These are phyloP conservation scores for Drosophila pseudoananassae DNA, from an alignment of 1,140 invertebrate genomes.

Conservation along the genomic window DNA sequence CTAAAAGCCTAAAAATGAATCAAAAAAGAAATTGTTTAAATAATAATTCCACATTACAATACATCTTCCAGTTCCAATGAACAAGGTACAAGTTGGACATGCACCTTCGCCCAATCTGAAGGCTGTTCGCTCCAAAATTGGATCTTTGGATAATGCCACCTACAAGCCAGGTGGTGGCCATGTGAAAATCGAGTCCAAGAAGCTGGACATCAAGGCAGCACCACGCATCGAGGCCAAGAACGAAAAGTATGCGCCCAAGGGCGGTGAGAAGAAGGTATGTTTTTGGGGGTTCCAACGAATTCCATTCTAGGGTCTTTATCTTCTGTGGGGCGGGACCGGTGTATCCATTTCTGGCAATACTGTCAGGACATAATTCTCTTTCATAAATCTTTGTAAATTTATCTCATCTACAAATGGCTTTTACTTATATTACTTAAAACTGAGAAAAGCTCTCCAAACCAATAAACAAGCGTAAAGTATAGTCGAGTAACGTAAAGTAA, in stretches of 20 bases:
- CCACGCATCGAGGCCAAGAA: conserved; percentile 96
- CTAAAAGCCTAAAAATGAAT: too few species aligned
- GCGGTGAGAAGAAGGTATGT: conserved; percentile 95
- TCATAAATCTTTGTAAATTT: conserved; percentile 49
- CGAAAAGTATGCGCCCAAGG: conserved; percentile 93
- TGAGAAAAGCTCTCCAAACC: conserved; percentile 23
- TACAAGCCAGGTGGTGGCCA: conserved; percentile 97
- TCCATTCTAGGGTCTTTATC: background rate
- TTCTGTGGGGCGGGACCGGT: conserved; percentile 8
- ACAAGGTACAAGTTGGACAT: conserved; percentile 95
- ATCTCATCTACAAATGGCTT: conserved; percentile 58
- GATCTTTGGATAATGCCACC: conserved; percentile 95
- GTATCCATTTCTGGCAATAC: conserved; percentile 11
- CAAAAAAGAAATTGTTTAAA: too few species aligned
- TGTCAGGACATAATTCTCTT: conserved; percentile 20
- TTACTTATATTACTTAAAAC: conserved; percentile 12
- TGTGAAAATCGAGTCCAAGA: conserved; percentile 94
- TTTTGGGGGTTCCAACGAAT: background rate
- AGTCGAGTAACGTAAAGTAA: conserved; percentile 49
- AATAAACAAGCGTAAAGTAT: conserved; percentile 56
- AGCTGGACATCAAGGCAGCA: conserved; percentile 93
- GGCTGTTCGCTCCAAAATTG: conserved; percentile 96
- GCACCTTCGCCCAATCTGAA: conserved; percentile 96
- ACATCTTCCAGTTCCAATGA: conserved; percentile 92
- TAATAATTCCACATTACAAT: conserved; percentile 1